Conservation (phyloP, 2,113 vertebrate species). For the Plotosus lineatus region DNA sequence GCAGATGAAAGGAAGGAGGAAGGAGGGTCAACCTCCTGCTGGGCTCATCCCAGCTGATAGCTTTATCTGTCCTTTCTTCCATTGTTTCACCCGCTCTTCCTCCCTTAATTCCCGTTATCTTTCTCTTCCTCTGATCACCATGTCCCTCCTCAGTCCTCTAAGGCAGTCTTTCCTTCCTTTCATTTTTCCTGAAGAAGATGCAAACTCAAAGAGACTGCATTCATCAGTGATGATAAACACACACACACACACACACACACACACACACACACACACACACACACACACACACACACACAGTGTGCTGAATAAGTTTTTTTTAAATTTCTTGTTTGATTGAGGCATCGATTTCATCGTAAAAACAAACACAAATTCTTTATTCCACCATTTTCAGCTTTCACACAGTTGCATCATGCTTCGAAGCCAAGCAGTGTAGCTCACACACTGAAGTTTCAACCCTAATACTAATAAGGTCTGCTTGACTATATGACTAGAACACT, state of each 20-base stretch:
- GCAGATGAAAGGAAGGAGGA: constrained; percentile 51
- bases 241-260: background rate
- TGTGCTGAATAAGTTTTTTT: background rate
- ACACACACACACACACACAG: background rate
- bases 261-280: background rate
- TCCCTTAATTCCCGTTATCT: constrained; percentile 56
- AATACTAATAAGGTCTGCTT: constrained; percentile 14
- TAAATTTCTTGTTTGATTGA: constrained; percentile 27
- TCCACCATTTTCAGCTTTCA: constrained; percentile 47
- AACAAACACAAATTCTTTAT: constrained; percentile 32
- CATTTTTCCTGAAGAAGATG: constrained; percentile 22
- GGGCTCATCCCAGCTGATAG: constrained; percentile 46
- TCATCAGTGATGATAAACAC: constrained; percentile 33
- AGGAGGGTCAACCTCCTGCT: constrained; percentile 43
- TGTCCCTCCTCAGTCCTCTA: constrained; percentile 20
- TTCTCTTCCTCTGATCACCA: constrained; percentile 35
- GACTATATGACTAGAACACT: background rate
- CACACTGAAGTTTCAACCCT: constrained; percentile 8
- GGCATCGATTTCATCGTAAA: constrained; percentile 31
- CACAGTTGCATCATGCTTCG: constrained; percentile 50
- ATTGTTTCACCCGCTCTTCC: constrained; percentile 56
- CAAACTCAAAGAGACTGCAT: constrained; percentile 36
- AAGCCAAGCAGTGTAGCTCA: constrained; percentile 23
- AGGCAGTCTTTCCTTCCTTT: constrained; percentile 28
- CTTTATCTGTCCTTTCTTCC: constrained; percentile 56